Evolutionary conservation across 2,113 vertebrate species (phyloP).

Genomic region (Sinocyclocheilus anophthalmus): DNA sequence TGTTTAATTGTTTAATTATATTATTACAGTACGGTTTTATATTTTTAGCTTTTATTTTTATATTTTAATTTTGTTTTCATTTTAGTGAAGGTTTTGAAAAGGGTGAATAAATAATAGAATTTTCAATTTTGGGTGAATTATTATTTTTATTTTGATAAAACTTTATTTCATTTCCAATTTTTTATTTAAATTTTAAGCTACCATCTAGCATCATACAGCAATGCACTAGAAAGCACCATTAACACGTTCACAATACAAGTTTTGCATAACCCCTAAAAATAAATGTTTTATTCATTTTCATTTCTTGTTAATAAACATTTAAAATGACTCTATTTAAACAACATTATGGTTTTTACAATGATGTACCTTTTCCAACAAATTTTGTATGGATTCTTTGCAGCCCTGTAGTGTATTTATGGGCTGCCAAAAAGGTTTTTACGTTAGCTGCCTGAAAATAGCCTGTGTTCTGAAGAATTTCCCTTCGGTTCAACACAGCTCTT

Average conservation of each 20-base stretch:
- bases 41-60: too few relatives aligned
- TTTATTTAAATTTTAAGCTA: background rate
- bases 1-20: too few relatives aligned
- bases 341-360: background rate
- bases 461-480: conserved; percentile 4
- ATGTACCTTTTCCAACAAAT: background rate
- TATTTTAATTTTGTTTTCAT: too few relatives aligned
- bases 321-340: background rate
- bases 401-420: background rate
- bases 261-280: background rate
- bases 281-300: background rate
- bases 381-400: background rate
- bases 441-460: conserved; percentile 9
- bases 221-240: background rate
- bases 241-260: background rate
- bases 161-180: too few relatives aligned
- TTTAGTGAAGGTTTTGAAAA: too few relatives aligned
- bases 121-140: too few relatives aligned
- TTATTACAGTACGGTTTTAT: too few relatives aligned
- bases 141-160: too few relatives aligned
- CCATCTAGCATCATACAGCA: background rate
- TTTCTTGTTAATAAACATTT: background rate
- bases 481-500: conserved; percentile 5
- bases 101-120: too few relatives aligned
- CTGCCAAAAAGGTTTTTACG: background rate